Conservation (phyloP, 2,888 invertebrate genomes). For the Vanessa cardui region DNA sequence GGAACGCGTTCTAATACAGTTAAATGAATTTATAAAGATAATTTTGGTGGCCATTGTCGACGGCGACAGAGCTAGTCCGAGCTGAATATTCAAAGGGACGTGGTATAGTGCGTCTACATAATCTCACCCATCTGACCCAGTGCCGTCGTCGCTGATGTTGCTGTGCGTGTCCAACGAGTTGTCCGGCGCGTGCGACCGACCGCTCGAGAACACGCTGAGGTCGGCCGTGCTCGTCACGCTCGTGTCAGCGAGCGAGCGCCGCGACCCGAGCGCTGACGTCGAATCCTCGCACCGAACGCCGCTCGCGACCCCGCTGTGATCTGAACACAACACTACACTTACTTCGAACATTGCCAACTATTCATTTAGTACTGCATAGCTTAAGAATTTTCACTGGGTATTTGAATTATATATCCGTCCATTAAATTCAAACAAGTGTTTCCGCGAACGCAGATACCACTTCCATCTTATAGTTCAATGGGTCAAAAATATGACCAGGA, state of each 20-base stretch:
- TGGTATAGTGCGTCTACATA: slow-evolving; percentile 53
- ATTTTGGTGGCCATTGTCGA: too few relatives aligned
- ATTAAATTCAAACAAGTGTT: too few relatives aligned
- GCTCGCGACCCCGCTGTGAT: slow-evolving; percentile 71
- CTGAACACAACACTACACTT: slow-evolving; percentile 47
- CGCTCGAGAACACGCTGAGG: slow-evolving; percentile 90
- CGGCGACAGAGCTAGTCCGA: too few relatives aligned
- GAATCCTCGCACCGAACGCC: slow-evolving; percentile 83
- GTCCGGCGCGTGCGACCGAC: slow-evolving; percentile 87
- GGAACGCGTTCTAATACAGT: too few relatives aligned
- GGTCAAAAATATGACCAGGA: too few relatives aligned
- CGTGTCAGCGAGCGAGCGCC: slow-evolving; percentile 91
- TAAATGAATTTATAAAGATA: too few relatives aligned
- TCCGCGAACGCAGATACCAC: too few relatives aligned
- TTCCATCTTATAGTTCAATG: too few relatives aligned
- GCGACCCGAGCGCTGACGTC: slow-evolving; percentile 87
- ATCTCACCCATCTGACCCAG: slow-evolving; percentile 86
- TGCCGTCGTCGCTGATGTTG: slow-evolving; percentile 88
- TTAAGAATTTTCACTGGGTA: too few relatives aligned
- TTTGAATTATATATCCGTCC: too few relatives aligned
- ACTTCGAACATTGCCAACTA: not conserved
- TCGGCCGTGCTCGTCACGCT: slow-evolving; percentile 93
- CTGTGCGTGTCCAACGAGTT: slow-evolving; percentile 90
- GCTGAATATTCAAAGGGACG: too few relatives aligned
- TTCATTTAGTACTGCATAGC: not conserved